Conservation (phyloP, 1,140 invertebrate genomes). For the Pseudomyrmex sp. region DNA sequence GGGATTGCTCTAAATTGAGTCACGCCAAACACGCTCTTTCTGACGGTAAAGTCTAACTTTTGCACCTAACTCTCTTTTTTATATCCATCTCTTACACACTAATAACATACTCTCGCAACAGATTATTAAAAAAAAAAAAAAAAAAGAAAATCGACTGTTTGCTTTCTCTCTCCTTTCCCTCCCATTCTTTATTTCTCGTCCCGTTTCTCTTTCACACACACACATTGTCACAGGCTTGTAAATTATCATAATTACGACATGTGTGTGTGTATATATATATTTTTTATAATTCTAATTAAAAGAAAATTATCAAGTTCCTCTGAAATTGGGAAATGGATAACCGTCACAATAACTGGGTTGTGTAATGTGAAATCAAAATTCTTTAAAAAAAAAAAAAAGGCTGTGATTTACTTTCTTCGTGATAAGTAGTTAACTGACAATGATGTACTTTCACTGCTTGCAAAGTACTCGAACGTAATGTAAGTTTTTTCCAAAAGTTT, state of each 20-base stretch:
- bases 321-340: too few relatives aligned
- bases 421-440: too few relatives aligned
- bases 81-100: slow-evolving; percentile 33
- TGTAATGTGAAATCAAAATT: too few relatives aligned
- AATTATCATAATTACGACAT: slow-evolving; percentile 3
- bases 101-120: slow-evolving; percentile 34
- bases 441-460: too few relatives aligned
- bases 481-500: too few relatives aligned
- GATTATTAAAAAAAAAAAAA: not conserved
- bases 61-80: slow-evolving; percentile 70
- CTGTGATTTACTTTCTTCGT: too few relatives aligned
- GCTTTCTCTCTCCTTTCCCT: slow-evolving; percentile 50
- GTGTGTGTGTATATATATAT: not conserved
- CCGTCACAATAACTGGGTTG: too few relatives aligned
- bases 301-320: too few relatives aligned
- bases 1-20: slow-evolving; percentile 74
- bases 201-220: slow-evolving; percentile 3
- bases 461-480: too few relatives aligned
- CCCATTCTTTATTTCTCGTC: slow-evolving; percentile 29
- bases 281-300: too few relatives aligned
- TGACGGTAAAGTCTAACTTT: slow-evolving; percentile 72
- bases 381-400: too few relatives aligned
- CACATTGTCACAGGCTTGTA: not conserved
- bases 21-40: slow-evolving; percentile 74
- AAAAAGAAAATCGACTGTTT: slow-evolving; percentile 15